Evolutionary conservation across 2,888 invertebrate species (phyloP).

Genomic region (Vanessa cardui): DNA sequence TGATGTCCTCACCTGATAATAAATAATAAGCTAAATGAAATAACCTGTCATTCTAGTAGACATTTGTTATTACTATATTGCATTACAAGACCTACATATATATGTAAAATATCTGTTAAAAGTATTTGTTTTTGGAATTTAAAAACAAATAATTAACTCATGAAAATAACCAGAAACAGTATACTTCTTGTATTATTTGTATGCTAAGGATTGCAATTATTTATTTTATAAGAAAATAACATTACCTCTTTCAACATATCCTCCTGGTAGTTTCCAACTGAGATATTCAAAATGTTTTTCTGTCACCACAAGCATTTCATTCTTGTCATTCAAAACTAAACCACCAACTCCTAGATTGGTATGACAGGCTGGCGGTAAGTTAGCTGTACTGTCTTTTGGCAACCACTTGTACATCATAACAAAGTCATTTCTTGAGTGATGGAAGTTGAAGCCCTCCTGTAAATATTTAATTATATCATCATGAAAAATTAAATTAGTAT

Average conservation of each 20-base stretch:
- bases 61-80: too few species aligned
- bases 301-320: conserved; percentile 90
- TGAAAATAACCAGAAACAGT: too few species aligned
- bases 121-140: too few species aligned
- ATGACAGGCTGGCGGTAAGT: conserved; percentile 90
- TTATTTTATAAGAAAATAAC: neutral
- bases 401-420: conserved; percentile 93
- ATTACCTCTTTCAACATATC: conserved; percentile 92
- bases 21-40: neutral
- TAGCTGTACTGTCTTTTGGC: conserved; percentile 81
- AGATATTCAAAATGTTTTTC: conserved; percentile 85
- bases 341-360: conserved; percentile 92
- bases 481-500: neutral
- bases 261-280: conserved; percentile 90
- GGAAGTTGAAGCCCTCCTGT: conserved; percentile 92
- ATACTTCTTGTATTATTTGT: too few species aligned
- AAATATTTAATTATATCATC: neutral
- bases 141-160: too few species aligned
- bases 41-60: too few species aligned
- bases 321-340: conserved; percentile 89
- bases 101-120: too few species aligned
- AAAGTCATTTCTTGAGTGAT: conserved; percentile 91
- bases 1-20: conserved; percentile 88
- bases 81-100: too few species aligned
- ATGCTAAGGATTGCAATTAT: too few species aligned